phyloP scores from a whole-genome alignment of 1,140 invertebrate species.

The Forficula auricularia region DNA sequence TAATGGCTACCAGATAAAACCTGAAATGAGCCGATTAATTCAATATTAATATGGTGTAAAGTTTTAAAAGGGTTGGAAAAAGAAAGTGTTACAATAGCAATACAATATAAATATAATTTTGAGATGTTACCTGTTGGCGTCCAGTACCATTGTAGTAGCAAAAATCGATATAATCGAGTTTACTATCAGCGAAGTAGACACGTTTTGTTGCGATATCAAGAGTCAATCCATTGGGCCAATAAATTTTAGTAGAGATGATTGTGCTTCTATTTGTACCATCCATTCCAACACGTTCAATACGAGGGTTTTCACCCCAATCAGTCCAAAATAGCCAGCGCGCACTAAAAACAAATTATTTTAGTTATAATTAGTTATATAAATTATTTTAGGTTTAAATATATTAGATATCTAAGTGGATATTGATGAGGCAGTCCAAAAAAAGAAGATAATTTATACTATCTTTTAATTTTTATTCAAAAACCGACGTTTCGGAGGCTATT shows the following conservation, averaged over 20 bases:
- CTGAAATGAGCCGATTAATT: constrained; percentile 7
- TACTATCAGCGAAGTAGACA: constrained; percentile 95
- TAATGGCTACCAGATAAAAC: constrained; percentile 77
- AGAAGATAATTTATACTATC: too few species aligned
- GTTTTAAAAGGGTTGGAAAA: too few species aligned
- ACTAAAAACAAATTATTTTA: constrained; percentile 20
- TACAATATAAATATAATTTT: too few species aligned
- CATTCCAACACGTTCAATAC: constrained; percentile 90
- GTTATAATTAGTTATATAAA: too few species aligned
- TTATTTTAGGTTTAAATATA: constrained; percentile 1
- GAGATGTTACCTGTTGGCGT: constrained; percentile 59
- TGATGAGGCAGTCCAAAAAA: too few species aligned
- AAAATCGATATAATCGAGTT: constrained; percentile 95
- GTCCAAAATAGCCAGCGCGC: constrained; percentile 88
- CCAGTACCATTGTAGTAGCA: constrained; percentile 91
- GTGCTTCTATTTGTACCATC: constrained; percentile 72
- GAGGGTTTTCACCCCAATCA: constrained; percentile 94
- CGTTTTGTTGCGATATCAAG: constrained; percentile 84
- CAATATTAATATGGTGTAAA: constrained; percentile 1
- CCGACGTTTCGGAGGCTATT: too few species aligned
- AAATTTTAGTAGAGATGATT: constrained; percentile 91
- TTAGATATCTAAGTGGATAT: constrained; percentile 17
- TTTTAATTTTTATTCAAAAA: too few species aligned
- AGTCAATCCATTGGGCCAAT: constrained; percentile 94
- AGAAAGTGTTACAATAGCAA: too few species aligned